Evolutionary conservation across 1,140 invertebrate genomes (phyloP).

Genomic region (Pararge aegeria): DNA sequence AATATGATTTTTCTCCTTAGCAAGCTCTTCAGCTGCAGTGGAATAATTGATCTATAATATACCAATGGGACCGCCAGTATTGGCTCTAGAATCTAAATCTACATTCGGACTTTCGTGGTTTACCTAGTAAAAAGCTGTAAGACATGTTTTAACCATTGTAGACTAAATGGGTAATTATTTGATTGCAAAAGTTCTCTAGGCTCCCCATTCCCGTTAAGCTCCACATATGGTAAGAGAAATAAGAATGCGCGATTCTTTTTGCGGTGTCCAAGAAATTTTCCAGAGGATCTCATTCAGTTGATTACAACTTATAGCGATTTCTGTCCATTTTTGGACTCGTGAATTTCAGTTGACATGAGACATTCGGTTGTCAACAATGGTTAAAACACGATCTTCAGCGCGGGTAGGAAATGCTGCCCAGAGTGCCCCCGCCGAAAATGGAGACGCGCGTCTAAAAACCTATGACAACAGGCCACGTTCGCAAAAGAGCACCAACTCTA

Average conservation of each 20-base stretch:
- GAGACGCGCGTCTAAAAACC: constrained; percentile 64
- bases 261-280: constrained; percentile 70
- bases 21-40: constrained; percentile 73
- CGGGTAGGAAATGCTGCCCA: constrained; percentile 67
- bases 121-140: constrained; percentile 68
- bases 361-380: constrained; percentile 75
- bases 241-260: constrained; percentile 44
- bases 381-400: constrained; percentile 79
- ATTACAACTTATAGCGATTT: constrained; percentile 52
- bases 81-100: constrained; percentile 39
- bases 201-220: constrained; percentile 48
- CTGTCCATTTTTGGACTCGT: constrained; percentile 71
- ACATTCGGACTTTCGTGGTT: constrained; percentile 57
- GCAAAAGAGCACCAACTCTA: constrained; percentile 58
- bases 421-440: constrained; percentile 67
- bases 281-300: constrained; percentile 55
- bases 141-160: constrained; percentile 79
- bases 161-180: constrained; percentile 74
- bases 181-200: constrained; percentile 70
- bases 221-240: constrained; percentile 70
- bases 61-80: constrained; percentile 60
- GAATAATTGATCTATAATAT: constrained; percentile 65
- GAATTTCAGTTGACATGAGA: constrained; percentile 77
- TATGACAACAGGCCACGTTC: constrained; percentile 62
- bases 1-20: constrained; percentile 72